Base-by-base conservation (phyloP, 2,888 invertebrate genomes). In the Odontocerum albicorne region DNA sequence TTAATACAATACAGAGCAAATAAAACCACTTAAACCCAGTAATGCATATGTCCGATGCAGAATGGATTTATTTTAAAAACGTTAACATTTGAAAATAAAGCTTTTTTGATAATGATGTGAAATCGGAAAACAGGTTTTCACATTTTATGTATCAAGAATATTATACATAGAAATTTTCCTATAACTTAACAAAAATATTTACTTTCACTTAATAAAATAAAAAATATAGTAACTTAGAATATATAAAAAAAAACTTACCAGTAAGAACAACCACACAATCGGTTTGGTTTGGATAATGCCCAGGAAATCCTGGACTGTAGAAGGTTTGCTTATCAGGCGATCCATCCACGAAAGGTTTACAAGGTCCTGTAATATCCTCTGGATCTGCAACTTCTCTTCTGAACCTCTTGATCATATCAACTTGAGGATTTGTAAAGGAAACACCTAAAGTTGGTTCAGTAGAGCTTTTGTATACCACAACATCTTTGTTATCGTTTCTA, bases 281-380 rank as follows among this genome's bases (percentile, higher is more conserved):
- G 21, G 83, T 82, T 62, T 81, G 77, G 64, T 83, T 84, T 6
- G 86, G 84, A 71, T 89, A 89, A 53, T 76, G 70, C 46, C 75
- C 75, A 7, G 87, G 87, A 71, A 82, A 86, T 61, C 83, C 82
- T 0, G 89, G 88, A 63, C 87, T 87, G 67, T 81, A 85, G 66
- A 89, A 84, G 65, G 85, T 84, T 63, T 74, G 75, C 64, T 78
- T 79, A n/a, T 69, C 71, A 6, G 72, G 70, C 64, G 85, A 81
- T 13, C 82, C 83, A 50, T 76, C 69, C 13, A 68, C 68, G 67
- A 87, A 87, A 59, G 79, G 76, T 53, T 75, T 74, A 67, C 86
- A 87, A 17, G 69, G 66, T 49, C 66, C 63, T 35, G 55, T 54
- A 33, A 55, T 52, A 39, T 56, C 53, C 31, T 57, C 33, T 21